A percentile compares a stretch with the other conserved stretches of the same genome.
Evolutionary conservation across 2,113 vertebrate species (phyloP).

Genomic region (Megaleporinus macrocephalus): DNA sequence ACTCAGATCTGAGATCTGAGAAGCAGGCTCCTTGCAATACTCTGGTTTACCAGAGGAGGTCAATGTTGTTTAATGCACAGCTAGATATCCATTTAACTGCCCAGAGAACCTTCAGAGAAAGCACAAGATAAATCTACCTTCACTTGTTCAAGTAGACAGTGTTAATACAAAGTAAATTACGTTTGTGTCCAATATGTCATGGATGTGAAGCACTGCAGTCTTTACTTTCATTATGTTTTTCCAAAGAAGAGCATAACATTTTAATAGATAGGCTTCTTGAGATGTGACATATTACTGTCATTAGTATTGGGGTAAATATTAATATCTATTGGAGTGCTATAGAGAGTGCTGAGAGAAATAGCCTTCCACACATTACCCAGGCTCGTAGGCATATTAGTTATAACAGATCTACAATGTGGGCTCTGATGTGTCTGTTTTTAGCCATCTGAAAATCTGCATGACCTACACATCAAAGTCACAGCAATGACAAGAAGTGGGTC

Average conservation of each 20-base stretch:
- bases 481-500: constrained; percentile 34
- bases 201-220: too few relatives aligned
- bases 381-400: not conserved
- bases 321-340: not conserved
- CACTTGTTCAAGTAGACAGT: not conserved
- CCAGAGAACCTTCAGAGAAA: not conserved
- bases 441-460: not conserved
- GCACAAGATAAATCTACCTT: too few relatives aligned
- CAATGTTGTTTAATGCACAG: not conserved
- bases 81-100: not conserved
- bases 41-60: not conserved
- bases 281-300: not conserved
- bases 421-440: constrained; percentile 25
- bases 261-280: too few relatives aligned
- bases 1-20: too few relatives aligned
- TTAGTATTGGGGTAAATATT: too few relatives aligned
- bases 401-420: not conserved
- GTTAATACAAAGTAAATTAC: too few relatives aligned
- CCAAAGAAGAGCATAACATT: too few relatives aligned
- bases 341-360: not conserved
- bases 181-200: too few relatives aligned
- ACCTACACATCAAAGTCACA: constrained; percentile 17
- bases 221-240: too few relatives aligned
- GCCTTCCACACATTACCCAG: not conserved
- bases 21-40: not conserved